Evolutionary conservation across 2,888 invertebrate genomes (phyloP), one percentile per base, ranked within the genome.

Genomic region (Pammene aurita): DNA sequence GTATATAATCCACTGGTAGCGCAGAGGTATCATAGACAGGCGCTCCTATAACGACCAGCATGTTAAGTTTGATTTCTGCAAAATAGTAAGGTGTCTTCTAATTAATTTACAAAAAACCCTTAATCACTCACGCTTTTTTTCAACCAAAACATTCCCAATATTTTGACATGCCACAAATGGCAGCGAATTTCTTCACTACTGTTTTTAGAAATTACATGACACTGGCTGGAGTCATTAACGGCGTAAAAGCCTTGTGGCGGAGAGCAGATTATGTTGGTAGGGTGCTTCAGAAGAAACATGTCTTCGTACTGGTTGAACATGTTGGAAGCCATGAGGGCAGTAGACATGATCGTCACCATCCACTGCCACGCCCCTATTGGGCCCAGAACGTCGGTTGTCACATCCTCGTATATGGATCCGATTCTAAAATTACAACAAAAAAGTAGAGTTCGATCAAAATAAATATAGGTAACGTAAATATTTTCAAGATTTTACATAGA

Each of bases 341-440:
- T 80, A n/a, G 85, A 81, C 0, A 87, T 71, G 5, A 88, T 74
- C 10, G 90, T 89, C 7, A 90, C 84, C 48, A 90, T 74, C 87
- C 89, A 90, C 76, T 92, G 92, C 92, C 91, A 92, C 1, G 80
- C 72, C 0, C 92, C 92, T 18, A 91, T 90, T 52, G 80, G 80
- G 7, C 91, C 92, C 34, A 90, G 73, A 7, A 90, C 87, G 60
- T 92, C 89, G 0, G 89, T 85, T 13, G 89, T 90, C n/a, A 91
- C 88, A 75, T 92, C 92, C 78, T 92, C 92, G 71, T 89, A 80
- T 35, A 90, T 80, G 2, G 90, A 87, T 46, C 92, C 91, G 67
- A 91, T 89, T 75, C 91, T 91, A 77, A 35, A 85, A 89, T 66
- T 70, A 34, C 34, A 61, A 34, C n/a, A 16, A 0, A 50, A 26